phyloP scores from a whole-genome alignment of 2,888 invertebrate genomes.

The Acanthacorydalis orientalis region DNA sequence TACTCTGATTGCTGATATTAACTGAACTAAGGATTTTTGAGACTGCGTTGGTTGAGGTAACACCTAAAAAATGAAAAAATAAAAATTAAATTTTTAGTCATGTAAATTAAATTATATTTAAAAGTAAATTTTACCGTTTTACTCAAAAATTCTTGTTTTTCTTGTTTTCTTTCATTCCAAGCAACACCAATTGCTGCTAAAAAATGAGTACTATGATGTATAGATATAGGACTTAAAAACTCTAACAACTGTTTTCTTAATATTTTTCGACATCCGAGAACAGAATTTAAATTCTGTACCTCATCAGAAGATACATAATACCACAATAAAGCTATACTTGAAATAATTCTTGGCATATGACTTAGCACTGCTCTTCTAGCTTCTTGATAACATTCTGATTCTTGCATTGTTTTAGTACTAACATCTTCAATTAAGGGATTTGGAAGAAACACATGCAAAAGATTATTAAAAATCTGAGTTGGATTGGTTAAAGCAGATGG shows the following conservation, averaged over 20 bases:
- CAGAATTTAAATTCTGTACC: constrained; percentile 32
- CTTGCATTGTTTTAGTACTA: constrained; percentile 21
- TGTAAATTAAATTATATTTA: constrained; percentile 3
- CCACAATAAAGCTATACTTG: constrained; percentile 66
- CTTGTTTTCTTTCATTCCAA: constrained; percentile 57
- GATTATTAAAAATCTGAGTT: constrained; percentile 60
- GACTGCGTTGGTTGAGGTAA: constrained; percentile 45
- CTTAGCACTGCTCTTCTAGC: constrained; percentile 61
- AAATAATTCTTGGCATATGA: constrained; percentile 64
- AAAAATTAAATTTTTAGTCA: constrained; percentile 1
- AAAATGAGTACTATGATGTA: constrained; percentile 66
- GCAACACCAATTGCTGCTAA: constrained; percentile 70
- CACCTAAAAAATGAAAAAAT: constrained; percentile 23
- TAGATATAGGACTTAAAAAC: constrained; percentile 67
- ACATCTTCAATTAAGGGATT: constrained; percentile 29
- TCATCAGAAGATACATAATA: constrained; percentile 36
- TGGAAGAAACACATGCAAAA: constrained; percentile 66
- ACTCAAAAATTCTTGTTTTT: constrained; percentile 21
- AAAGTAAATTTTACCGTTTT: constrained; percentile 23
- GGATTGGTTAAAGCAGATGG: constrained; percentile 38
- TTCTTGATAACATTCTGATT: constrained; percentile 26
- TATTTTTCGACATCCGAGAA: constrained; percentile 43
- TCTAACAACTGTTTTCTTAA: constrained; percentile 66
- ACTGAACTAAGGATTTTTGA: constrained; percentile 59
- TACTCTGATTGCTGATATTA: constrained; percentile 64